Evolutionary conservation across 2,113 vertebrate genomes (phyloP), one percentile per base, ranked within the genome.

Genomic region (Pycnonotus jocosus): DNA sequence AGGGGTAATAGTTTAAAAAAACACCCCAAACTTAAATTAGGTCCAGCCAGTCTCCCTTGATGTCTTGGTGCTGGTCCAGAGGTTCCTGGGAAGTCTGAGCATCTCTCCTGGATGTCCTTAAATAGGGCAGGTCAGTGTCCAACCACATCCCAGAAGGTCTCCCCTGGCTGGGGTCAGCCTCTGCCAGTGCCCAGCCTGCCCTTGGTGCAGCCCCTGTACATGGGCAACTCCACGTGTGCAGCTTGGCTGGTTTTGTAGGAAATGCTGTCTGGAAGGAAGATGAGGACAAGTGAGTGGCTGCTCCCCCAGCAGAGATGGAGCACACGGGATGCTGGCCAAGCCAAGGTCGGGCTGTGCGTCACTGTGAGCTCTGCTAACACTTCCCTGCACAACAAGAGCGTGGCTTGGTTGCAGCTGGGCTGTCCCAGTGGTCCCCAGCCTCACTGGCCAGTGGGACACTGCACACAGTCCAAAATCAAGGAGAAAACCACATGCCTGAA

Each of bases 141-240:
- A 56, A 42, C 7, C 11, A 0, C 44, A n/a, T 0, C 44, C 33
- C 68, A 51, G 62, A 64, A 56, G 11, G 71, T 51, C 4, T 60
- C 24, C 19, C 33, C 28, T 44, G 60, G 53, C 62, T 28, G n/a
- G n/a, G 27, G 2, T 6, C 73, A 90, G 60, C 17, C 80, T 45
- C 76, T 76, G 44, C 20, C 5, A 0, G 11, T n/a, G 40, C 50
- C 81, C 84, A 80, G 44, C 48, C 72, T 78, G 64, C 40, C 68
- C 58, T 25, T 30, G 33, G 53, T 77, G 68, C 71, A 72, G 53
- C 58, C 50, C 20, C 37, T 1, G 1, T 0, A 6, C 1, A 4
- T 0, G 3, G 24, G 50, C 2, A 2, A 0, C 53, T 69, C 27
- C 87, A 31, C 31, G 62, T 23, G 51, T 70, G 54, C 50, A 12